Conservation (phyloP, 2,888 invertebrate species). For the Esperia sulphurella region DNA sequence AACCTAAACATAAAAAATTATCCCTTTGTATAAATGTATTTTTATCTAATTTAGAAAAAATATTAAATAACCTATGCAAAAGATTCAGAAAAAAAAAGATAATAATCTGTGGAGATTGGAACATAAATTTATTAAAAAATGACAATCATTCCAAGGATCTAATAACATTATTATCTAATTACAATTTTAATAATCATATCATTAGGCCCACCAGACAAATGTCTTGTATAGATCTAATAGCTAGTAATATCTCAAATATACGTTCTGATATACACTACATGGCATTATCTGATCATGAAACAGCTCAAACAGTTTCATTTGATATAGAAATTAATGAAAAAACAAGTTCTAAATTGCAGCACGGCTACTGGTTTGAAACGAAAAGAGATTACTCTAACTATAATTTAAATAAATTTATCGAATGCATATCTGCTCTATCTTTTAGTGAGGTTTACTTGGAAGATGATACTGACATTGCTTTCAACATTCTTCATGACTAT, state of each 20-base stretch:
- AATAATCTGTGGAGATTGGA: neutral
- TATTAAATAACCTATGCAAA: constrained; percentile 1
- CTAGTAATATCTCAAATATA: neutral
- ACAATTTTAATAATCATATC: neutral
- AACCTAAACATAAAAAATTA: constrained; percentile 5
- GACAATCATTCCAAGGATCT: neutral
- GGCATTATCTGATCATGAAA: neutral
- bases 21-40: neutral
- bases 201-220: neutral
- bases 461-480: neutral
- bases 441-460: neutral
- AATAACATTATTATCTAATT: neutral
- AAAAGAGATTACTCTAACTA: neutral
- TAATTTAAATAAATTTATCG: neutral
- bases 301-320: neutral
- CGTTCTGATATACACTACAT: neutral
- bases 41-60: constrained; percentile 7
- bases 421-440: neutral
- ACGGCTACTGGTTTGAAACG: neutral
- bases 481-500: no score
- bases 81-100: neutral
- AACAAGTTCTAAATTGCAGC: no score
- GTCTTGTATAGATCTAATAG: neutral
- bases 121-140: neutral
- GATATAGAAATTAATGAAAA: no score